Percentiles rank a stretch among this genome's conserved stretches.
These are phyloP conservation scores for Cettia cetti DNA, from an alignment of 2,113 vertebrate genomes.

Conservation along the genomic window DNA sequence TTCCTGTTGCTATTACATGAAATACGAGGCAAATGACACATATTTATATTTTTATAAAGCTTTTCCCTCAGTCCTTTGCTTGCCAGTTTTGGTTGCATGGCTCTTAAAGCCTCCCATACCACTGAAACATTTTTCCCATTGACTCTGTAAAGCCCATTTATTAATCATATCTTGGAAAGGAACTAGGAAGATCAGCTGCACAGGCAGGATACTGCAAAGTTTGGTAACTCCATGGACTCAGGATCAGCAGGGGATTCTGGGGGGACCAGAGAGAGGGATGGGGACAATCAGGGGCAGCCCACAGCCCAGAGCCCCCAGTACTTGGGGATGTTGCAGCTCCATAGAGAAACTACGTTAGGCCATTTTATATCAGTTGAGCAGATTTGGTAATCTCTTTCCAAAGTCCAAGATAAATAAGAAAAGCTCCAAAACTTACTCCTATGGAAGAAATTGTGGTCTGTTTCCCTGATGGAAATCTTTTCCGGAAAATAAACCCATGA, in stretches of 20 bases:
- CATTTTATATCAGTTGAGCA: not conserved
- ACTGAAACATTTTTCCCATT: not conserved
- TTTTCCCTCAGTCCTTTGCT: not conserved
- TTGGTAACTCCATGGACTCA: not conserved
- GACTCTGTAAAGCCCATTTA: not conserved
- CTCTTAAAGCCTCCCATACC: not conserved
- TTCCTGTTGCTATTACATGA: not conserved
- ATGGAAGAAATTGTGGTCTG: not conserved
- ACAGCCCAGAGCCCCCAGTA: not conserved
- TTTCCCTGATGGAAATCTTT: not conserved
- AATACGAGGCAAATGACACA: not conserved
- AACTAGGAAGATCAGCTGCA: not conserved
- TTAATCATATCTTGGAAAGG: not conserved
- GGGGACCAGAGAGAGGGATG: not conserved
- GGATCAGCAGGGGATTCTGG: not conserved
- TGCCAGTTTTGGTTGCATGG: fast-evolving
- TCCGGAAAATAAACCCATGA: not conserved
- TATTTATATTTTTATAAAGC: not conserved
- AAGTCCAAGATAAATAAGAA: not conserved
- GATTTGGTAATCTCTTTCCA: not conserved
- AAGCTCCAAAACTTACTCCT: not conserved
- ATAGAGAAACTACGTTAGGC: not conserved
- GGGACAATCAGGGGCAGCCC: not conserved
- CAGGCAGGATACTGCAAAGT: not conserved
- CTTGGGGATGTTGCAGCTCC: not conserved